phyloP scores from a whole-genome alignment of 2,113 vertebrate species.

The Rhegmatorhina hoffmannsi region DNA sequence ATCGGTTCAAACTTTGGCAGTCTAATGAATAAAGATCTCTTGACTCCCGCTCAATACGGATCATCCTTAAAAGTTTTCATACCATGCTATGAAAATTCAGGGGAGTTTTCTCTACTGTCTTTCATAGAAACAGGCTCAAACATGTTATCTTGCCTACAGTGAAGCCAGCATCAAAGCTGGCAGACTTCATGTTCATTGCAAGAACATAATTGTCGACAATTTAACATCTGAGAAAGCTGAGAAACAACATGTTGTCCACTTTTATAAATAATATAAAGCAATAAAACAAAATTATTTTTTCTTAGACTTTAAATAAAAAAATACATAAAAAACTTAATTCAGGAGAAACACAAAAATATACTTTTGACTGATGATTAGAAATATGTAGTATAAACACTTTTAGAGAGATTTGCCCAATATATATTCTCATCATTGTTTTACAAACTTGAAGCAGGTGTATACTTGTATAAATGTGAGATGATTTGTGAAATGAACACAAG shows the following conservation, averaged over 20 bases:
- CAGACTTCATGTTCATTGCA: not conserved
- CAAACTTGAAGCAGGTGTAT: not conserved
- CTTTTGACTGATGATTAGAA: not conserved
- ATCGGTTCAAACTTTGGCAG: not conserved
- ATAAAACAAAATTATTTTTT: not conserved
- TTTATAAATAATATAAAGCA: not conserved
- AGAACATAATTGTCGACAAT: not conserved
- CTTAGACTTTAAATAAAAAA: not conserved
- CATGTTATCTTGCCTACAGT: not conserved
- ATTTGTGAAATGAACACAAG: not conserved
- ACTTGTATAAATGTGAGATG: not conserved
- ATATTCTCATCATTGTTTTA: not conserved
- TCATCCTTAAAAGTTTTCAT: constrained; percentile 19
- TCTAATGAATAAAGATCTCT: not conserved
- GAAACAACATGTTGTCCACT: not conserved
- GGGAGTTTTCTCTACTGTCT: constrained; percentile 7
- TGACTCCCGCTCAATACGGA: not conserved
- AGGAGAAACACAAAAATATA: not conserved
- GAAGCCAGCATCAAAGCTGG: not conserved
- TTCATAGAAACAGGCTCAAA: not conserved
- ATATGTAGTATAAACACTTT: not conserved
- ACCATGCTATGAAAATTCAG: not conserved
- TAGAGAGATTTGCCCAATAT: not conserved
- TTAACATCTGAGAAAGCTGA: constrained; percentile 6
- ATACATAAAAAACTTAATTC: not conserved